Percentiles rank a stretch among this genome's conserved stretches.
Conservation (phyloP, 2,888 invertebrate species). For the Lissocephala sabroskyi region DNA sequence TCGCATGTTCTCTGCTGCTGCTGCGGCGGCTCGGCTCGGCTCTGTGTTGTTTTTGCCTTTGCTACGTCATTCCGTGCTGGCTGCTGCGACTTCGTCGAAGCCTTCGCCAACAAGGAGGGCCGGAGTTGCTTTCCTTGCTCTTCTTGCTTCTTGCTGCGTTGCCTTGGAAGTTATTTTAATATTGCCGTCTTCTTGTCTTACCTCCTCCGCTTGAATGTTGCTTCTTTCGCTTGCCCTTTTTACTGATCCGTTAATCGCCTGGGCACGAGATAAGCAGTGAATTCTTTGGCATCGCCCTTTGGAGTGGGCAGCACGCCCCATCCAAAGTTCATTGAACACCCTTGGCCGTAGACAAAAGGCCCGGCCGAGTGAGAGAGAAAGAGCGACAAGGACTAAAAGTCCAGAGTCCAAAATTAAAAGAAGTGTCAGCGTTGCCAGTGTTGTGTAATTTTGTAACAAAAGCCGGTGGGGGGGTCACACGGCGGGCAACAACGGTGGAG, state of each 20-base stretch:
- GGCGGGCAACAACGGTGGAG: too few relatives aligned
- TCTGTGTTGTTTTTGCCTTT: conserved; percentile 41
- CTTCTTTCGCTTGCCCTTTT: conserved; percentile 10
- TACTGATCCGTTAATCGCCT: conserved; percentile 5
- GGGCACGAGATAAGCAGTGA: too few relatives aligned
- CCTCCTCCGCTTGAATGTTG: conserved; percentile 3
- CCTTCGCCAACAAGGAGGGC: too few relatives aligned
- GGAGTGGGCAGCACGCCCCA: not conserved
- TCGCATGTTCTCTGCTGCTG: conserved; percentile 48
- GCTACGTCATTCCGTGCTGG: conserved; percentile 61
- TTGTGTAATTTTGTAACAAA: conserved; percentile 17
- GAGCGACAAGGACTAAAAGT: conserved; percentile 1
- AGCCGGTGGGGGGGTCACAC: conserved; percentile 16
- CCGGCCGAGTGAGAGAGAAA: not conserved
- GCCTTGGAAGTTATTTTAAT: conserved; percentile 52
- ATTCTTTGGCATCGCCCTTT: too few relatives aligned
- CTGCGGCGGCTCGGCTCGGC: conserved; percentile 39
- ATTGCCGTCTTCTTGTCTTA: conserved; percentile 25
- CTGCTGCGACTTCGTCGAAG: conserved; percentile 48
- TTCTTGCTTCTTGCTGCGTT: not conserved
- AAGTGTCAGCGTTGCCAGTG: conserved; percentile 3
- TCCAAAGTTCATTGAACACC: conserved; percentile 5
- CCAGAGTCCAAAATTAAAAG: conserved; percentile 19
- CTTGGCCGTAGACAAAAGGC: conserved; percentile 1
- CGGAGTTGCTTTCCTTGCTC: conserved; percentile 3